Evolutionary conservation across 2,113 vertebrate genomes (phyloP), one percentile per base, ranked within the genome.

Genomic region (Ammodytes dubius): DNA sequence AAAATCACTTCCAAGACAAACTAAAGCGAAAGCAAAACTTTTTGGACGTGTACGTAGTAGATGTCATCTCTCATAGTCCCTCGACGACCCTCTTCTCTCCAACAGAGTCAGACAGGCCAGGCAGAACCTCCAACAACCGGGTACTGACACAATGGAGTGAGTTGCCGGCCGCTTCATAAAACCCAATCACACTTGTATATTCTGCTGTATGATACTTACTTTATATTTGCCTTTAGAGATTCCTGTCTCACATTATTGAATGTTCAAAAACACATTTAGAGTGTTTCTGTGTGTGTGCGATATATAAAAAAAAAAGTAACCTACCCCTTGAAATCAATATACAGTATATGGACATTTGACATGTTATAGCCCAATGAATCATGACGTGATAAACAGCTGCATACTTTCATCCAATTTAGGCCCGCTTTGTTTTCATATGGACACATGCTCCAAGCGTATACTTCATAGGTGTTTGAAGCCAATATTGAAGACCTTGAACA

Each of bases 71-170:
- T 91, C 87, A 79, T 68, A 88, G 88, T 79, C 74, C 86, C 37
- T 72, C 47, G 57, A 91, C 69, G 47, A 91, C 86, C 82, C 79
- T 94, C 91, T 91, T 94, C 90, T 95, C 92, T 93, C 89, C 94
- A 88, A 79, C 94, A 93, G 93, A 93, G 65, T 87, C 92, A 93
- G 85, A 80, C 88, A 93, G 89, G 82, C 92, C 92, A 92, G 93
- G 87, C 94, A 88, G 94, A 27, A 89, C 90, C 81, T 91, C 91
- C 89, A 87, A 77, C 88, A 60, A 88, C 81, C 1, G 69, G 89
- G 63, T 59, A 89, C 90, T 93, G 87, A 91, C 85, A 90, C 61
- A 61, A 95, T 95, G 94, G 94, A 95, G 95, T 95, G 93, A 95
- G 94, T 95, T 95, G 77, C 80, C 81, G 88, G 87, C 76, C 86